Evolutionary conservation across 2,888 invertebrate genomes (phyloP).

Genomic region (Elysia crispata): DNA sequence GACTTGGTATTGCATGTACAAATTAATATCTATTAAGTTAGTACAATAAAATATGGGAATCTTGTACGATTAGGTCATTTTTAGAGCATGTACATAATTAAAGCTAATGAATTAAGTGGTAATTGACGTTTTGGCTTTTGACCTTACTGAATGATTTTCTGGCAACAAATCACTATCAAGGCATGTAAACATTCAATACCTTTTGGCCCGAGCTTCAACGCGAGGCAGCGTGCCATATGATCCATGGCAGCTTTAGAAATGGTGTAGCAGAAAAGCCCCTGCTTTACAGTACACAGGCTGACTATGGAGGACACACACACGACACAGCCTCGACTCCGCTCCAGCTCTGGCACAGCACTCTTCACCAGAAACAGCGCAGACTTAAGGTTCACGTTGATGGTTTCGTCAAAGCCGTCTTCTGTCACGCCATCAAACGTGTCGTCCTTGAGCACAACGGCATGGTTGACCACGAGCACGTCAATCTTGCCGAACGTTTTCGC

Average conservation of each 20-base stretch:
- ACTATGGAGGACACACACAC: neutral
- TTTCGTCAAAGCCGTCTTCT: neutral
- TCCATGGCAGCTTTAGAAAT: neutral
- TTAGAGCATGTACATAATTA: no score
- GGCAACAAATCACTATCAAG: no score
- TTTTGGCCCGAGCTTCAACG: neutral
- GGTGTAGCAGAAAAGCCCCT: neutral
- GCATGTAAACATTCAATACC: neutral
- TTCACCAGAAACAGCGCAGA: neutral
- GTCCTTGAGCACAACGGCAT: neutral
- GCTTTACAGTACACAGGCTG: no score
- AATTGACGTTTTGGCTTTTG: no score
- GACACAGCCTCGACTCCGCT: neutral
- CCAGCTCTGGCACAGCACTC: neutral
- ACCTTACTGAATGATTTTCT: no score
- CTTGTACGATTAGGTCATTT: no score
- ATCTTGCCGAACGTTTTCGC: neutral
- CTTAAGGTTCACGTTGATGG: neutral
- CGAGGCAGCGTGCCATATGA: neutral
- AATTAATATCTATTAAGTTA: no score
- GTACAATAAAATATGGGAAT: no score
- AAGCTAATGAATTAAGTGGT: no score
- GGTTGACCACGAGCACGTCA: neutral
- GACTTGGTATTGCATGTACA: no score
- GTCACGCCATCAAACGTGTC: neutral